A percentile compares a stretch with the other conserved stretches of the same genome.
These are phyloP conservation scores for Aspiorhynchus laticeps DNA, from an alignment of 2,113 vertebrate genomes.

Conservation along the genomic window DNA sequence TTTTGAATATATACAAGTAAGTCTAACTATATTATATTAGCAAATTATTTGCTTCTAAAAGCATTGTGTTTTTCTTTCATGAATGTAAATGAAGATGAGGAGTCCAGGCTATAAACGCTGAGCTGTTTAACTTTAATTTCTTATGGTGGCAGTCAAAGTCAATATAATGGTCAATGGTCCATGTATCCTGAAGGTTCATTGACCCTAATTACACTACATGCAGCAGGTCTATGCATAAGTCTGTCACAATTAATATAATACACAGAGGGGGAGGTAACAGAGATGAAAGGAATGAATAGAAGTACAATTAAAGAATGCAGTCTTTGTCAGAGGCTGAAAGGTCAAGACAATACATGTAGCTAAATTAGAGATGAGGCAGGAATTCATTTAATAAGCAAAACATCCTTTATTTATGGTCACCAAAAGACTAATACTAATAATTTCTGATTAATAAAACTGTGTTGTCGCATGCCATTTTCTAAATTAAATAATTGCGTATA, in stretches of 20 bases:
- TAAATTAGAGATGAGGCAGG: constrained; percentile 6
- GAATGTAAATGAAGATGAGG: constrained; percentile 31
- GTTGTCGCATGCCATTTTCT: background rate
- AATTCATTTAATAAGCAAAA: constrained; percentile 19
- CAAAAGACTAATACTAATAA: background rate
- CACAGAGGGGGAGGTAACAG: constrained; percentile 51
- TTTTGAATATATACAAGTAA: background rate
- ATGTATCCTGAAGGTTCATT: constrained; percentile 76
- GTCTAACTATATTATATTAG: background rate
- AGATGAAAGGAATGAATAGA: constrained; percentile 51
- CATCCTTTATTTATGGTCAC: background rate
- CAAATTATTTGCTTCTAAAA: background rate
- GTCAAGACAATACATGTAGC: background rate
- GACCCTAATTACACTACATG: constrained; percentile 80
- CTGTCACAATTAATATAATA: constrained; percentile 78
- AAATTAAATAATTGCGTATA: background rate
- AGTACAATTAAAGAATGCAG: constrained; percentile 59
- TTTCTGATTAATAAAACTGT: background rate
- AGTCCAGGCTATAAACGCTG: constrained; percentile 61
- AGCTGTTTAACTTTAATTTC: constrained; percentile 78
- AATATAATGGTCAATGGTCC: constrained; percentile 79
- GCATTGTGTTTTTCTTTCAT: background rate
- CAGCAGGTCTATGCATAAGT: constrained; percentile 70
- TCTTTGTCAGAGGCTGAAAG: constrained; percentile 14
- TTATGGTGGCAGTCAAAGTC: constrained; percentile 78